Base-by-base conservation (phyloP, 1,140 invertebrate species). In the Parapsyche elsis region DNA sequence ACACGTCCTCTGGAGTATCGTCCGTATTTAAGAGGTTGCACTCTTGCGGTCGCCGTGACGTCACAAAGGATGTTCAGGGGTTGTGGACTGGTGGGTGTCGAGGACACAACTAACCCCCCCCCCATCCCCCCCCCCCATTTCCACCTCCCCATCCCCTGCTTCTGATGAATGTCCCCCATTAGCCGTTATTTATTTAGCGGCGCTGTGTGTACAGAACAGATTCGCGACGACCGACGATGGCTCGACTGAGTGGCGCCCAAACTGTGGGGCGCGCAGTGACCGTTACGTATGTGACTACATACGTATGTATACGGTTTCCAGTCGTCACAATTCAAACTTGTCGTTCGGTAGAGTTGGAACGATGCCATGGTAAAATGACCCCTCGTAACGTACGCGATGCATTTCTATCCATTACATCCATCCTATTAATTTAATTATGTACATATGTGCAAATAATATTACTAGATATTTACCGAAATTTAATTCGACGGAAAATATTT, bases 161-260 rank as follows among this genome's bases (percentile, higher is more conserved):
- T 84, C 87, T 89, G 88, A 89, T 89, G 88, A 89, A 89, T 89
- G 88, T 87, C 84, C 86, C 86, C 88, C 88, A 89, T 89, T 89
- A 89, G 88, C 88, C 86, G 88, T 88, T 89, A 89, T 89, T 89
- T 89, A 89, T 89, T 89, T 89, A 88, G 88, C 88, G 64, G 64
- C 71, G 19, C 16, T 61, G 70, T 80, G 26, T 76, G 45, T 46
- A 71, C 77, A 57, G 26, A 57, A 16, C 59, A 71, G 44, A 71
- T 24, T 70, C 44, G 61, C 49, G 16, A 53, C 49, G 49, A 53
- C n/a, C 49, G 49, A 53, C 49, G 49, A 38, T 38, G 30, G 49
- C 16, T 53, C 12, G 49, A 16, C 49, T 12, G 49, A 38, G 49
- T 16, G 49, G 12, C 49, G 16, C 64, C 21, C 64, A 67, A 67